These are phyloP conservation scores for Cynocephalus volans DNA, from an alignment of 2,113 vertebrate genomes.

Conservation along the genomic window DNA sequence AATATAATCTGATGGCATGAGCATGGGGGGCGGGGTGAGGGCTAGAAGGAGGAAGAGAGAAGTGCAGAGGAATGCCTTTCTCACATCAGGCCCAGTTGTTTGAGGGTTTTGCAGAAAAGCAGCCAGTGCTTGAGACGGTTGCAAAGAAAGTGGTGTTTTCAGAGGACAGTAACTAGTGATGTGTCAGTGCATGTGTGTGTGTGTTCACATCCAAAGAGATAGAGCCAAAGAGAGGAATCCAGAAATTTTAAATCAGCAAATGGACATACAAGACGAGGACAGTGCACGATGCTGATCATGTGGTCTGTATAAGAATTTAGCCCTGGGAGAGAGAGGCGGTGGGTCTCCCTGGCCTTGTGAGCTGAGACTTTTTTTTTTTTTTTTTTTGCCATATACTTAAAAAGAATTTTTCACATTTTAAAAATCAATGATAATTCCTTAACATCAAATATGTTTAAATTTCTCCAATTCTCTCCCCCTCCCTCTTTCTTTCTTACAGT, in stretches of 20 bases:
- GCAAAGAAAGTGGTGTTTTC: background rate
- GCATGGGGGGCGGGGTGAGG: rapidly evolving
- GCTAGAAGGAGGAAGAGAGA: background rate
- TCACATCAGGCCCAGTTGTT: background rate
- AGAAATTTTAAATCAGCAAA: background rate
- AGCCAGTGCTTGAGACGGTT: background rate
- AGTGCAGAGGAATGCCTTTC: background rate
- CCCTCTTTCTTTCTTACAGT: too few relatives aligned
- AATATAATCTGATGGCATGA: background rate
- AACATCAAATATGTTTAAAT: too few relatives aligned
- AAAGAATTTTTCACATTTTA: too few relatives aligned
- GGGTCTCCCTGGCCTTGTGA: background rate
- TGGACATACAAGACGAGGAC: background rate
- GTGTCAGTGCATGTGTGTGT: background rate
- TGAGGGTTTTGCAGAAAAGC: background rate
- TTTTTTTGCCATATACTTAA: too few relatives aligned
- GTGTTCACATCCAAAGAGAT: background rate
- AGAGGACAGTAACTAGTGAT: too few relatives aligned
- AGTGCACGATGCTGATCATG: background rate
- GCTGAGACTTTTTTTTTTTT: background rate
- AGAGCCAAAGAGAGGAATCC: background rate
- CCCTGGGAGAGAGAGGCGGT: background rate
- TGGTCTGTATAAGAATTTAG: background rate
- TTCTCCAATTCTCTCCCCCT: too few relatives aligned
- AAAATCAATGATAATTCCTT: too few relatives aligned